Base-by-base conservation (phyloP, 2,888 invertebrate species). In the Euplagia quadripunctaria region DNA sequence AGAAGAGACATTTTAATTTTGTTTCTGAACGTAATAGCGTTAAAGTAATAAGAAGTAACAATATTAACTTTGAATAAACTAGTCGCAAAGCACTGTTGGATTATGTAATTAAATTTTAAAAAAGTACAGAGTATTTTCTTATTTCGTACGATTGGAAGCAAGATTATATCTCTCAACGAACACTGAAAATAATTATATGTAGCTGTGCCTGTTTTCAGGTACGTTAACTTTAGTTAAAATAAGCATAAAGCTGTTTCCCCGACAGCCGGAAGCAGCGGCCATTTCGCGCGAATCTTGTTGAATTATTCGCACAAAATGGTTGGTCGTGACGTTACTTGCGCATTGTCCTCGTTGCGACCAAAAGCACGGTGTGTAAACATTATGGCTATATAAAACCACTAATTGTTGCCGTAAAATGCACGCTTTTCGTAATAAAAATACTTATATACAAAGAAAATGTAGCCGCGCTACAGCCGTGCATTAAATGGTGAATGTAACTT, bases 251-350 rank as follows among this genome's bases (percentile, higher is more conserved):
- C 83, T 85, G 85, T 83, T 80, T 83, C 82, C 84, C 76, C 84
- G 77, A 71, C 83, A 68, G 77, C 84, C 86, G 90, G 90, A 91
- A 87, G 84, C 83, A 88, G 86, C 91, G 88, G 90, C 91, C 93
- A 91, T 94, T 94, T 88, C 89, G 92, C 88, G 92, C 90, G 93
- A 91, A 90, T 92, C 93, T 92, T 92, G 88, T 88, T 94, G 90
- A 94, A 94, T 94, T 92, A 93, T 94, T 93, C 83, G 88, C 88
- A 84, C 92, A 91, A 92, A 94, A 93, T 92, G 93, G 93, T 73
- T 90, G 88, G 81, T 84, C 71, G 86, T 79, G 80, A 84, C 86
- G 90, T 89, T 89, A 90, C 88, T 89, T 89, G 88, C 86, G 86
- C 87, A 87, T 89, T 89, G 89, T 90, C 84, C 85, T 85, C 78